Base-by-base conservation (phyloP, 2,113 vertebrate species). In the Alethe castanea region DNA sequence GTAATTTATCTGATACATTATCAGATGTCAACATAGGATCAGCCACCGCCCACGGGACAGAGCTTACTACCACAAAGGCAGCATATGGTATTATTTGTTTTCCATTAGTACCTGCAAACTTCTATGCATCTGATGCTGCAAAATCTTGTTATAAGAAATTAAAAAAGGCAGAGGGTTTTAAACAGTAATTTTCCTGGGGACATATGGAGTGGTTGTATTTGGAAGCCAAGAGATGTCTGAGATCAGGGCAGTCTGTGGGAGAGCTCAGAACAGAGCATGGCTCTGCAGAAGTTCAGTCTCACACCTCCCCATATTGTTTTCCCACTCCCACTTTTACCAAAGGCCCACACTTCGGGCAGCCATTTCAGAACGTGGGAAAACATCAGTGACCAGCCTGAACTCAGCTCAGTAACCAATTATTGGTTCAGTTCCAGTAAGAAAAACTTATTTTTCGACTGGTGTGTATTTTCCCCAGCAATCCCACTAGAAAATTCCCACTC, bases 1-100 rank as follows among this genome's bases (percentile, higher is more conserved):
- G 15, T 54, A 42, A 89, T 12, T 59, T 42, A 24, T 0, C 31
- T 67, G 19, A 52, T 33, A 19, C 1, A 0, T 47, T n/a, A 31
- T 61, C 35, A 40, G 48, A 45, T 19, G 12, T 24, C 72, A 60
- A 4, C 25, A 13, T 8, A 54, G 8, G 13, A 57, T 78, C 48
- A 18, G 29, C 15, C 6, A 66, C 40, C 24, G 57, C 36, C 71
- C 19, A 8, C 4, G 4, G 38, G 42, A 5, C 60, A 56, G 45
- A 69, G 18, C 25, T 74, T 24, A 25, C 25, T 47, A 12, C 10
- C 45, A 44, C 61, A 71, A 70, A 47, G 31, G n/a, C 31, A 82
- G 42, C n/a, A 11, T 6, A 4, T 14, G 6, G 17, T 62, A 33
- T 25, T 80, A 35, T 29, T 72, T 65, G 53, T 19, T 81, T 74